Conservation (phyloP, 2,797 vertebrate genomes). For the Harpagifer antarcticus region DNA sequence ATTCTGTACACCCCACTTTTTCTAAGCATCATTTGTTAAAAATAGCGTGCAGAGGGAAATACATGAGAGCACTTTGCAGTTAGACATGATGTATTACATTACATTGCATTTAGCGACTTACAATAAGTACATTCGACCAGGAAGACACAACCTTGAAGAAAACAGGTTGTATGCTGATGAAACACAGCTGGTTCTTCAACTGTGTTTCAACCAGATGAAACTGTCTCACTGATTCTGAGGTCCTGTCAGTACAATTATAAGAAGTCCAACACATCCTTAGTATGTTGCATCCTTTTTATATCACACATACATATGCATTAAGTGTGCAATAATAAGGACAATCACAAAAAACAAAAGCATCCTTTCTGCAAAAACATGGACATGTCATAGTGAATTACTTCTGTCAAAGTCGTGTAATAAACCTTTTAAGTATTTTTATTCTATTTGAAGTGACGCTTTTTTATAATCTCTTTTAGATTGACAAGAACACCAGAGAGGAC, state of each 20-base stretch:
- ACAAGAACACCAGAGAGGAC: slow-evolving; percentile 85
- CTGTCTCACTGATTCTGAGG: not conserved
- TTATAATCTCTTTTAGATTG: slow-evolving; percentile 81
- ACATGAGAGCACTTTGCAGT: too few relatives aligned
- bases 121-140: too few relatives aligned
- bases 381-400: too few relatives aligned
- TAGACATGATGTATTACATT: too few relatives aligned
- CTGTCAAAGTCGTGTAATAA: not conserved
- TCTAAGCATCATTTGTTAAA: too few relatives aligned
- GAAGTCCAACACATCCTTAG: not conserved
- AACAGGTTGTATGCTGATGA: slow-evolving; percentile 15
- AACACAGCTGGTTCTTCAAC: not conserved
- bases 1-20: too few relatives aligned
- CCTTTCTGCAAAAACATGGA: too few relatives aligned
- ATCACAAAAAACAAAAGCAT: not conserved
- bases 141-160: too few relatives aligned
- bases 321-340: not conserved
- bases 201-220: not conserved
- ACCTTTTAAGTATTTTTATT: not conserved
- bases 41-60: too few relatives aligned
- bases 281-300: not conserved
- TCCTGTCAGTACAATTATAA: not conserved
- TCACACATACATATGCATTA: not conserved
- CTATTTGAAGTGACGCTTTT: not conserved
- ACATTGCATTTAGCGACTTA: too few relatives aligned